Conservation (phyloP, 2,113 vertebrate species). For the Corythoichthys intestinalis region DNA sequence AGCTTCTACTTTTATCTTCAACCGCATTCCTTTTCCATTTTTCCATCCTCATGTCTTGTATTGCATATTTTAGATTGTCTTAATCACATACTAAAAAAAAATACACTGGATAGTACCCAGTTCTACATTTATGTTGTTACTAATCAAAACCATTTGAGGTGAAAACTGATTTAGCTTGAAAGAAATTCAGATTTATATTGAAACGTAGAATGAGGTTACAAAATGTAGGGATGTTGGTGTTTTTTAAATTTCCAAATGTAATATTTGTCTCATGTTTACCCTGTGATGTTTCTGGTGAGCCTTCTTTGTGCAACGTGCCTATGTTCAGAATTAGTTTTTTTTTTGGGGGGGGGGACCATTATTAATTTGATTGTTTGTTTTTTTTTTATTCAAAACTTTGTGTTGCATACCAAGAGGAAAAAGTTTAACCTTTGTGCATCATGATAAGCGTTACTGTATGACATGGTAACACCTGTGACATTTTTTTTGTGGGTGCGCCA, state of each 20-base stretch:
- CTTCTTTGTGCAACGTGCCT: slow-evolving; percentile 1
- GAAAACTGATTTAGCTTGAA: slow-evolving; percentile 39
- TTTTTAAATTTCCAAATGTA: slow-evolving; percentile 9
- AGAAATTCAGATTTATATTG: slow-evolving; percentile 45
- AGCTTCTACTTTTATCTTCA: slow-evolving; percentile 14
- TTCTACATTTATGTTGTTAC: slow-evolving; percentile 35
- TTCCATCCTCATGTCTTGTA: background rate
- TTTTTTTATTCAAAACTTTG: background rate
- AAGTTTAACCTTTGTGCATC: background rate
- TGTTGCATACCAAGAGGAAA: background rate
- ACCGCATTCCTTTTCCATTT: slow-evolving; percentile 2
- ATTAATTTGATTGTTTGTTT: background rate
- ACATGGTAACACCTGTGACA: background rate
- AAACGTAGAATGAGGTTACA: slow-evolving; percentile 6
- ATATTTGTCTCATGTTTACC: background rate
- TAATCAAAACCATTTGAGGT: slow-evolving; percentile 5
- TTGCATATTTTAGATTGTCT: slow-evolving; percentile 1
- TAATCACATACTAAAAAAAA: slow-evolving; percentile 1
- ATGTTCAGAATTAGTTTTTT: background rate
- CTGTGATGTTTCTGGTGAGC: background rate
- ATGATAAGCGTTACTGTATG: background rate
- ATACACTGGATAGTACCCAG: slow-evolving; percentile 1
- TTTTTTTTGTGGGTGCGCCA: slow-evolving; percentile 1
- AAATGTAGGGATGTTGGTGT: slow-evolving; percentile 1
- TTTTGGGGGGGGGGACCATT: background rate